Base-by-base conservation (phyloP, 2,888 invertebrate species). In the Gnatocerus cornutus region DNA sequence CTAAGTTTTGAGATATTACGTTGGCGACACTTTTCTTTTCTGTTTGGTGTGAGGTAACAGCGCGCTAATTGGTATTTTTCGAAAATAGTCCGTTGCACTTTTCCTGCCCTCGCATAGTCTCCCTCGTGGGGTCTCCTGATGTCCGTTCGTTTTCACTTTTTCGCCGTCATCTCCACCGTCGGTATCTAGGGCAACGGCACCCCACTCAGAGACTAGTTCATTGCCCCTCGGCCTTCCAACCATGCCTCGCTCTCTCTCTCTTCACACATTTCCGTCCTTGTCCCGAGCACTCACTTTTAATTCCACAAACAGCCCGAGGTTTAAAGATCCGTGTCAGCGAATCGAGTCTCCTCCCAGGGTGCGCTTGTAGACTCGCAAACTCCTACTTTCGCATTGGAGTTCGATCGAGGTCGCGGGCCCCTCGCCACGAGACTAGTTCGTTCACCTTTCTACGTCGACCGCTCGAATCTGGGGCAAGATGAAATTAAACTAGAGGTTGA, bases 381-480 rank as follows among this genome's bases (percentile, higher is more conserved):
- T 83, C 82, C 76, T 79, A 81, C 62, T 41, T 39, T 41, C 55
- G 52, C 56, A 46, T 8, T 12, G 66, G 61, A 72, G 77, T 77
- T 76, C 74, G 75, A 82, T 83, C 82, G 84, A 84, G 84, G 86
- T 81, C 84, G 83, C 75, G 72, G 72, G 76, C 79, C 81, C 84
- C 86, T 84, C 81, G 84, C 79, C 79, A 80, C 83, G 87, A 88
- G 88, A 85, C 86, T 88, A 87, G 89, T 87, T 86, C 88, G 86
- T 88, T 88, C 88, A 88, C 88, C 88, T 87, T 41, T 75, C 75
- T 71, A 72, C 78, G 78, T 78, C 79, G 79, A 78, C 77, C 79
- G 83, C 82, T 83, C 83, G 87, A 87, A 89, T 88, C 88, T 88
- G 86, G 88, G 88, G 87, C 89, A 88, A 88, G 88, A 88, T 88